Evolutionary conservation across 2,113 vertebrate genomes (phyloP).

Genomic region (Onychorhynchus coronatus): DNA sequence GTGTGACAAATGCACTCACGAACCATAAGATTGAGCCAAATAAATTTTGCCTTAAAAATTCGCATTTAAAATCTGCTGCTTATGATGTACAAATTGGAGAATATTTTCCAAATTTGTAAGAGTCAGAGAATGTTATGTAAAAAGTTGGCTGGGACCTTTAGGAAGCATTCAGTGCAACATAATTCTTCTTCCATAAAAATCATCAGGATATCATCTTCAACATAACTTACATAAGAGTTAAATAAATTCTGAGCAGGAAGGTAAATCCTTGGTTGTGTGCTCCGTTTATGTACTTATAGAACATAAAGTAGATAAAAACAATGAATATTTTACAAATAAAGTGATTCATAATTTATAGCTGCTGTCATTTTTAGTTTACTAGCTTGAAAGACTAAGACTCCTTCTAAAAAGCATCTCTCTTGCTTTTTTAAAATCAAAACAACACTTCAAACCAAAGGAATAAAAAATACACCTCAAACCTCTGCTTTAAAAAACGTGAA

Average conservation of each 20-base stretch:
- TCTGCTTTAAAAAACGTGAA: background rate
- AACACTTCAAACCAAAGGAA: background rate
- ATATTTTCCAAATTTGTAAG: background rate
- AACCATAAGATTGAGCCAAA: background rate
- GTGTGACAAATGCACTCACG: background rate
- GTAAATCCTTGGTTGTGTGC: background rate
- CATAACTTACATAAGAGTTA: background rate
- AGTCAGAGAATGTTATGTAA: background rate
- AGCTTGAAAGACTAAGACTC: background rate
- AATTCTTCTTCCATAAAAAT: background rate
- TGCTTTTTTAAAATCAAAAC: background rate
- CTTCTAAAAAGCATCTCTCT: background rate
- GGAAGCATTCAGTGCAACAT: background rate
- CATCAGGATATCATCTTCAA: background rate
- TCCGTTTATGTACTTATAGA: background rate
- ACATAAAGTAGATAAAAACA: constrained; percentile 22
- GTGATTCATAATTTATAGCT: constrained; percentile 52
- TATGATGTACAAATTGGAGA: background rate
- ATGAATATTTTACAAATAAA: constrained; percentile 62
- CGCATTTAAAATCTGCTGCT: background rate
- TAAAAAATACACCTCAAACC: background rate
- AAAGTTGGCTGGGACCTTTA: background rate
- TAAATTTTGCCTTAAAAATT: background rate
- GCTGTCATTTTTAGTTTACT: constrained; percentile 33
- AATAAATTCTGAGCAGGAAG: background rate